phyloP scores from a whole-genome alignment of 2,113 vertebrate genomes.

The Notiomystis cincta region DNA sequence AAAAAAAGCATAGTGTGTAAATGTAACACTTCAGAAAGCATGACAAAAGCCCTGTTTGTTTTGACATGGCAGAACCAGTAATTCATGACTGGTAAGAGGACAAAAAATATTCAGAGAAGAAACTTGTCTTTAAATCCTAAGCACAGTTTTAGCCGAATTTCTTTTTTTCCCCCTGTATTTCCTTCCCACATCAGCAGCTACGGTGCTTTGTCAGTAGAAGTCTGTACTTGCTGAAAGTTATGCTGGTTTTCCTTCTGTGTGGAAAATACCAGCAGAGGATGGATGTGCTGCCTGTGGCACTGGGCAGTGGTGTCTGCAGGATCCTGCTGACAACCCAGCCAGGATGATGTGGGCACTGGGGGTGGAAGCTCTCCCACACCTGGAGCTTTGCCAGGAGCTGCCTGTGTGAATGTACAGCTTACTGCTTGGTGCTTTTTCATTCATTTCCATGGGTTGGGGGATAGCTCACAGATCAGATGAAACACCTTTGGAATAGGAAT shows the following conservation, averaged over 20 bases:
- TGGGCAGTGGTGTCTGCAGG: neutral
- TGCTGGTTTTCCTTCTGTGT: neutral
- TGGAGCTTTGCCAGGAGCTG: neutral
- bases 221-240: neutral
- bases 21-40: neutral
- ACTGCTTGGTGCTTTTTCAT: neutral
- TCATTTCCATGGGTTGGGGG: neutral
- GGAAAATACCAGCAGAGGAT: fast-evolving
- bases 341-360: neutral
- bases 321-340: fast-evolving
- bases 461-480: neutral
- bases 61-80: neutral
- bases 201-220: neutral
- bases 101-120: neutral
- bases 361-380: fast-evolving
- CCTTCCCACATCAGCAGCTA: neutral
- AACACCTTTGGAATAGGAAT: neutral
- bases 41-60: neutral
- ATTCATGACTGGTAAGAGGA: neutral
- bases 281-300: neutral
- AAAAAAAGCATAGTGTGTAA: too few relatives aligned
- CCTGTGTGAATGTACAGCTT: neutral
- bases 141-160: neutral
- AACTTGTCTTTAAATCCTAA: neutral
- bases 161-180: neutral